Conservation (phyloP, 2,113 vertebrate genomes). For the Callorhinus ursinus region DNA sequence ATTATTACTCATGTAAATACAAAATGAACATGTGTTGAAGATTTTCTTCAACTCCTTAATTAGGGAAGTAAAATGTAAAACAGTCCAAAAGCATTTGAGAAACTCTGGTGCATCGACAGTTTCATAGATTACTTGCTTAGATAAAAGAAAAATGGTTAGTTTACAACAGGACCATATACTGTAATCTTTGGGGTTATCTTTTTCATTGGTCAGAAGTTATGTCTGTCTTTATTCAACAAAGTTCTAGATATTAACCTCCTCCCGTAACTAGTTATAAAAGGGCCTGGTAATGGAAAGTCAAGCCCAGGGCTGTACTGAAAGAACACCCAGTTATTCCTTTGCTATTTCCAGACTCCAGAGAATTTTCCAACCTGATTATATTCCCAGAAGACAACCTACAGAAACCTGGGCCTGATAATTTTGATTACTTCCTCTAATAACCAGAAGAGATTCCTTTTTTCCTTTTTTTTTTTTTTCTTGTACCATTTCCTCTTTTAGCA, state of each 20-base stretch:
- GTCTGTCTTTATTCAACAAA: neutral
- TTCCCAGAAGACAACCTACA: neutral
- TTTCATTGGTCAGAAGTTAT: neutral
- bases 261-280: neutral
- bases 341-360: neutral
- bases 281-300: neutral
- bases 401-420: neutral
- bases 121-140: neutral
- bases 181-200: neutral
- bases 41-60: slow-evolving; percentile 52
- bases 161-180: neutral
- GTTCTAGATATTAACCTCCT: neutral
- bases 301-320: neutral
- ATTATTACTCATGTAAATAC: neutral
- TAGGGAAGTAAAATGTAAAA: slow-evolving; percentile 24
- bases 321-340: neutral
- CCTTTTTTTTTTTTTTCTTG: neutral
- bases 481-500: neutral
- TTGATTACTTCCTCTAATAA: neutral
- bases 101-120: neutral
- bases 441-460: neutral
- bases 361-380: neutral
- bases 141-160: neutral
- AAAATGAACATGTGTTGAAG: slow-evolving; percentile 35
- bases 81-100: neutral